Base-by-base conservation (phyloP, 2,797 vertebrate genomes). In the Mormyrops boulengeri region DNA sequence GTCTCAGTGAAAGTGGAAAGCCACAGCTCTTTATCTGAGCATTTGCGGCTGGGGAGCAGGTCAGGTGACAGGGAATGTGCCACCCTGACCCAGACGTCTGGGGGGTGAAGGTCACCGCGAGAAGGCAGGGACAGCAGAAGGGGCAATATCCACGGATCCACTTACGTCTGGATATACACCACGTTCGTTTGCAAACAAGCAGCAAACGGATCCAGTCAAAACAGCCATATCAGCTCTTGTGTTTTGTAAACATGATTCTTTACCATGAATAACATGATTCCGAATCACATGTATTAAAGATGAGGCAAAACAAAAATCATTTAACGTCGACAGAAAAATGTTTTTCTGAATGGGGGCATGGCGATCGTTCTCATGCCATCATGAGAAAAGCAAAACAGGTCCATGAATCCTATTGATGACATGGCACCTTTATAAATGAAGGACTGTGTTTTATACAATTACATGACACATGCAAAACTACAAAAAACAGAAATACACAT, bases 11-110 rank as follows among this genome's bases (percentile, higher is more conserved):
- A 93, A 92, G 94, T 90, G 93, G 93, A 92, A 88, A 91, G 90
- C 92, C 87, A 84, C 91, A 92, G 94, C 92, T 92, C 88, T 93
- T 95, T 95, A 95, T 95, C 95, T 89, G 92, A 91, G 92, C 92
- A 94, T 94, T 93, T 94, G 94, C 93, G 93, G 93, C 93, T 93
- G 93, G 93, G 93, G 93, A 91, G 91, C 91, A 90, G 94, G 93
- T 95, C 94, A 95, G 94, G 93, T 95, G 95, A 95, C 94, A 91
- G 84, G 69, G 53, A 90, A 44, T 91, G 91, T 90, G 92, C 92
- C 90, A 91, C 91, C 52, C 89, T 91, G 94, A 94, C 94, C 94
- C 94, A 94, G 93, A 94, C 93, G 55, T 85, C 0, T 55, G 84
- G 30, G 91, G 66, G 94, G 93, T 95, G 93, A 94, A 95, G 95